phyloP scores from a whole-genome alignment of 2,113 vertebrate genomes.

The Zosterops lateralis region DNA sequence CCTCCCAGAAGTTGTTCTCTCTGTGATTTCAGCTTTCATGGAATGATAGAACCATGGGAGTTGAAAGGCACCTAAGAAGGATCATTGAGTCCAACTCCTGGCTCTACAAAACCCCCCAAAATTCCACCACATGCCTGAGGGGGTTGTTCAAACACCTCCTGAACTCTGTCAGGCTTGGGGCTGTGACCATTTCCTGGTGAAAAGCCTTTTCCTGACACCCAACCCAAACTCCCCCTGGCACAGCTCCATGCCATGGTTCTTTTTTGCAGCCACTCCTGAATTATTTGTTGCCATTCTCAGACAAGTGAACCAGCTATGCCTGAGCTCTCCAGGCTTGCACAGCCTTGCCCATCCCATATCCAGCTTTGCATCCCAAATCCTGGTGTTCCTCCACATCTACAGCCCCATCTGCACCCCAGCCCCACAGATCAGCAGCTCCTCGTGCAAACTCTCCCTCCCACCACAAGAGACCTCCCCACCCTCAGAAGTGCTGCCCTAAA shows the following conservation, averaged over 20 bases:
- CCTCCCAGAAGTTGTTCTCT: not conserved
- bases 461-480: not conserved
- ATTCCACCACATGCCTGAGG: not conserved
- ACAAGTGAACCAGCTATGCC: not conserved
- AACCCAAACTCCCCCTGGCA: accelerated
- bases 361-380: not conserved
- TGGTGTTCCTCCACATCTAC: not conserved
- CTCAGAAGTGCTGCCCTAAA: not conserved
- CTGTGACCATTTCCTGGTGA: too few relatives aligned
- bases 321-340: not conserved
- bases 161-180: not conserved
- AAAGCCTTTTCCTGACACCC: not conserved
- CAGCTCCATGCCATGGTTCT: not conserved
- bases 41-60: not conserved
- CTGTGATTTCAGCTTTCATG: not conserved
- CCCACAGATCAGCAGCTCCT: not conserved
- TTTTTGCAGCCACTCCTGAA: not conserved
- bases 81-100: not conserved
- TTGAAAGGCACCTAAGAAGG: not conserved
- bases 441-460: not conserved
- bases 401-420: not conserved
- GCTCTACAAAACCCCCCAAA: not conserved
- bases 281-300: not conserved
- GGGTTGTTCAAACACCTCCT: accelerated
- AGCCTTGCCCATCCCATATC: not conserved